A percentile compares a stretch with the other conserved stretches of the same genome.
These are phyloP conservation scores for Pristionchus entomophagus DNA, from an alignment of 2,888 invertebrate genomes.

Conservation along the genomic window DNA sequence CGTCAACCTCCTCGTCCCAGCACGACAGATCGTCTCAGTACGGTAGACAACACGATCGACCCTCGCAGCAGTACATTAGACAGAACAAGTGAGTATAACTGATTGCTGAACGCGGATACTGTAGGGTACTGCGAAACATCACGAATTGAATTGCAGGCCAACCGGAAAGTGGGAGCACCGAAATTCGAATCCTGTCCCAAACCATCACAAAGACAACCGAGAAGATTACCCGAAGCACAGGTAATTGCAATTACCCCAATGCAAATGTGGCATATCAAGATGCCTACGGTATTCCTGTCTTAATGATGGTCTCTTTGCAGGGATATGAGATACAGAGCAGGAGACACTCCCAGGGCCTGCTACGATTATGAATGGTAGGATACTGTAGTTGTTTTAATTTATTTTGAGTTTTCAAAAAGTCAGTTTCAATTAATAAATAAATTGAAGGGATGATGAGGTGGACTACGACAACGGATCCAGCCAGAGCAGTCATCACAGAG, in stretches of 20 bases:
- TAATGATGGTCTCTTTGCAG: not conserved
- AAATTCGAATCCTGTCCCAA: not conserved
- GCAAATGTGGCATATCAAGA: too few relatives aligned
- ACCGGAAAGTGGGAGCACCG: not conserved
- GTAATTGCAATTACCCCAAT: not conserved
- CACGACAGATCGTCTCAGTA: not conserved
- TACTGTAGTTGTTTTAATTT: not conserved
- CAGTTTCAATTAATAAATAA: not conserved
- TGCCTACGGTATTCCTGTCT: too few relatives aligned
- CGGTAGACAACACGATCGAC: too few relatives aligned
- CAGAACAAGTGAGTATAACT: conserved; percentile 27
- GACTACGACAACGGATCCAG: not conserved
- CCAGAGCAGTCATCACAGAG: not conserved
- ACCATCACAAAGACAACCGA: not conserved
- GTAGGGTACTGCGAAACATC: too few relatives aligned
- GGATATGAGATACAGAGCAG: not conserved
- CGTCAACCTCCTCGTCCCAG: not conserved
- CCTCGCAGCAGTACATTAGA: too few relatives aligned
- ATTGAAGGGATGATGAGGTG: not conserved
- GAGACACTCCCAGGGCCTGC: not conserved
- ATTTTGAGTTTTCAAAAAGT: not conserved
- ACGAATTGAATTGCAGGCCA: not conserved
- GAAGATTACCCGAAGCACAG: not conserved
- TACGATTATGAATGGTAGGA: not conserved
- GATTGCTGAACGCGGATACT: not conserved